Evolutionary conservation across 2,888 invertebrate genomes (phyloP).

Genomic region (Eubasilissa splendida): DNA sequence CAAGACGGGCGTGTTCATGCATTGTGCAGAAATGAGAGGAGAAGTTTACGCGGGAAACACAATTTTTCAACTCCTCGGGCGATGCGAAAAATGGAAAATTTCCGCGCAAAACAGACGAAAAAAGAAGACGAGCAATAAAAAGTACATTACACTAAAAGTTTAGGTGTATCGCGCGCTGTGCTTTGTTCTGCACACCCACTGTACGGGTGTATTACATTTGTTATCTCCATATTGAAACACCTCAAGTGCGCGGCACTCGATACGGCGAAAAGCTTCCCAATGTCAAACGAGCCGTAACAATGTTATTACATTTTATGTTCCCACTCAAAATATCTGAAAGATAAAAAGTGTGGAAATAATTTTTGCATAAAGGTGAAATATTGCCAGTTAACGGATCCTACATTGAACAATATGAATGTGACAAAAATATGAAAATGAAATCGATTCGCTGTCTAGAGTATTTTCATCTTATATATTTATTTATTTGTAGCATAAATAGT

Average conservation of each 20-base stretch:
- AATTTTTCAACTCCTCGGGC: constrained; percentile 31
- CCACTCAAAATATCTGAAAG: too few species aligned
- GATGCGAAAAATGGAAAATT: constrained; percentile 21
- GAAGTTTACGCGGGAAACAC: constrained; percentile 17
- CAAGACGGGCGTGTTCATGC: constrained; percentile 14
- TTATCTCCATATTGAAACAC: background rate
- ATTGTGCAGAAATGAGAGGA: constrained; percentile 12
- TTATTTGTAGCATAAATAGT: too few species aligned
- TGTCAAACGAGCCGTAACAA: too few species aligned
- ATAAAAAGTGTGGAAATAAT: too few species aligned
- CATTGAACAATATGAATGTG: too few species aligned
- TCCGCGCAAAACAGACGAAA: background rate
- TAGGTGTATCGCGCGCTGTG: constrained; percentile 13
- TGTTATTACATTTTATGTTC: too few species aligned
- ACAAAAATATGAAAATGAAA: too few species aligned
- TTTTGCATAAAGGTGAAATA: too few species aligned
- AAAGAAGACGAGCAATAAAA: constrained; percentile 42
- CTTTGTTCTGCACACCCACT: background rate
- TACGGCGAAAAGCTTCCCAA: too few species aligned
- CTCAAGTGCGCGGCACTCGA: background rate
- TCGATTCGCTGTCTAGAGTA: too few species aligned
- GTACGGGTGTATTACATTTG: background rate
- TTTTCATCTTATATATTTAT: too few species aligned
- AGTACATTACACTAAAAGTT: constrained; percentile 48
- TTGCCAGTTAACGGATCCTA: too few species aligned